Conservation (phyloP, 1,140 invertebrate genomes). For the Caenorhabditis inopinata region DNA sequence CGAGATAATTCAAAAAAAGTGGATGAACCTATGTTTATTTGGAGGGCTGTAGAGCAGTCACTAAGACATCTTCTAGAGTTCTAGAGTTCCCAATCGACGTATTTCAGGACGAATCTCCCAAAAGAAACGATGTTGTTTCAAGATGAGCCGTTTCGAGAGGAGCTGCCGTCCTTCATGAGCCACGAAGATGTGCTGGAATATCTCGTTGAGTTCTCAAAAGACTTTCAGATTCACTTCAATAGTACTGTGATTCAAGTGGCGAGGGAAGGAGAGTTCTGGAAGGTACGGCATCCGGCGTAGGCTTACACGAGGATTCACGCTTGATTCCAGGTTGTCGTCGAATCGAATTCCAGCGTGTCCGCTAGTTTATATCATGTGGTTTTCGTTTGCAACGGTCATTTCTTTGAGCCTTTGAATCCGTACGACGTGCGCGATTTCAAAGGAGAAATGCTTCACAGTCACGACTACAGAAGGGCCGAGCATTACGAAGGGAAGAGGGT, state of each 20-base stretch:
- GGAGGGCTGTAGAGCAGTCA: too few species aligned
- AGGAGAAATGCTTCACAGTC: constrained; percentile 78
- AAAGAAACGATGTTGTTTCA: constrained; percentile 83
- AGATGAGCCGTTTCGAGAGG: neutral
- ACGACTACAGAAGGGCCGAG: constrained; percentile 77
- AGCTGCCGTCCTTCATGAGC: constrained; percentile 73
- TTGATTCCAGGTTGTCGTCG: neutral
- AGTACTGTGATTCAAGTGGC: neutral
- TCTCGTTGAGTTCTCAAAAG: constrained; percentile 75
- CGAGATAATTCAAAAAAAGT: too few species aligned
- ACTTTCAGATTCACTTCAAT: constrained; percentile 62
- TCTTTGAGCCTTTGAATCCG: constrained; percentile 72
- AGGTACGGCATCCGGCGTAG: neutral
- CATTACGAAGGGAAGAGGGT: constrained; percentile 74
- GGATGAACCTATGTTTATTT: too few species aligned
- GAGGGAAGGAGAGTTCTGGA: neutral
- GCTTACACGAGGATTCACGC: too few species aligned
- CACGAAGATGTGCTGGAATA: constrained; percentile 71
- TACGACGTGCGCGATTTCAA: constrained; percentile 74
- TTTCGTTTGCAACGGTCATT: constrained; percentile 69
- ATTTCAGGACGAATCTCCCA: constrained; percentile 79
- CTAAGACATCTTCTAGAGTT: too few species aligned
- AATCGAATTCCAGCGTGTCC: constrained; percentile 58
- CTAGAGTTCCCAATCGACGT: too few species aligned
- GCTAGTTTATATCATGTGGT: constrained; percentile 51